Evolutionary conservation across 2,888 invertebrate genomes (phyloP), one percentile per base, ranked within the genome.

Genomic region (Philonicus albiceps): DNA sequence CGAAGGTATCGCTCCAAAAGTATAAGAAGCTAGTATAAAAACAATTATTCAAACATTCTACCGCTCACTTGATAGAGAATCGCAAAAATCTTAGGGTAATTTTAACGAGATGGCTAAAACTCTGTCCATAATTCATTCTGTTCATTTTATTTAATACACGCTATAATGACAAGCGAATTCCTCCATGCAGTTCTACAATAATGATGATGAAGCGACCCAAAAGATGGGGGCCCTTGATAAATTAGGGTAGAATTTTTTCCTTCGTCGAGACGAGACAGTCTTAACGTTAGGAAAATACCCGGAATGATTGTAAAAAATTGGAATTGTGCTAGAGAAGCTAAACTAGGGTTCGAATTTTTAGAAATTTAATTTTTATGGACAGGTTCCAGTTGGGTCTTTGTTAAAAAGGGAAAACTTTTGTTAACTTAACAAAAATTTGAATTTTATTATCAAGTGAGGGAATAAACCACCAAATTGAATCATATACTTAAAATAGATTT

Each of bases 221-320:
- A 49, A 37, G 40, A 86, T 34, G 80, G 8, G 43, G 13, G 49
- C 84, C 86, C 86, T 80, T 87, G 87, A 88, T 88, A 87, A 88
- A 88, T 88, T 88, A 84, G 88, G 88, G 88, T 88, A 81, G 87
- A 86, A 87, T 88, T 88, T 88, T 87, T 88, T 85, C 86, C 86
- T 19, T n/a, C 40, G 72, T 76, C 85, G 64, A 43, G 6, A n/a
- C 49, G 64, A n/a, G n/a, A 27, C 11, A 64, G 27, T 11, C 6
- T 64, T 7, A 64, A 64, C 7, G 22, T 64, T 22, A 64, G 64
- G 8, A 64, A 64, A 64, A 19, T 64, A 3, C 19, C 27, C 3
- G 27, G 64, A 64, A 64, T 64, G 27, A 27, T 19, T 49, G 49
- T 64, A 64, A 27, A 64, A 64, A 19, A 64, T 64, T 64, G 22